These are phyloP conservation scores for Rhysida immarginata DNA, from an alignment of 1,140 invertebrate genomes.

Conservation along the genomic window DNA sequence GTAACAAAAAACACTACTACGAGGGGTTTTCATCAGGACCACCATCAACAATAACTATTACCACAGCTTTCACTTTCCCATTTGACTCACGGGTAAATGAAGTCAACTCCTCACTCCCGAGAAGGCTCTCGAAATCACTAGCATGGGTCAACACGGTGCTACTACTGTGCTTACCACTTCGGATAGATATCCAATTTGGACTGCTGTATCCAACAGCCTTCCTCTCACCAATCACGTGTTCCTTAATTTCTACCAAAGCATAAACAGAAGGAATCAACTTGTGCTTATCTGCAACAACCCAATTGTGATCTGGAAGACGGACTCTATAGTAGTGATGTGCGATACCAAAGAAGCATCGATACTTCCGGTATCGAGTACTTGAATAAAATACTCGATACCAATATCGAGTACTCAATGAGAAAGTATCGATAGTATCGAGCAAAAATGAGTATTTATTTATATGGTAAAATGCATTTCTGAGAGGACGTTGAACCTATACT, in stretches of 20 bases:
- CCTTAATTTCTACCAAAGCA: constrained; percentile 20
- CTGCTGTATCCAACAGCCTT: constrained; percentile 25
- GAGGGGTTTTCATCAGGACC: constrained; percentile 31
- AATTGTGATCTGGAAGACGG: no score
- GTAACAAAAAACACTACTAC: no score
- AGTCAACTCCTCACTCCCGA: neutral
- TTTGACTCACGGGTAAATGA: neutral
- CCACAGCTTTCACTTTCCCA: constrained; percentile 25
- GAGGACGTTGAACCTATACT: no score
- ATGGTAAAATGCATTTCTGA: no score
- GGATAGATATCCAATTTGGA: constrained; percentile 29
- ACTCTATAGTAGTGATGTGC: no score
- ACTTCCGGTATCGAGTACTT: no score
- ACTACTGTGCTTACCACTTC: constrained; percentile 23
- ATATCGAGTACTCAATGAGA: no score
- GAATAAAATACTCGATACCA: no score
- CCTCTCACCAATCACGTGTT: constrained; percentile 19
- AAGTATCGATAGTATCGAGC: no score
- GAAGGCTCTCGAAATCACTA: constrained; percentile 20
- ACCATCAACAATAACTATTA: constrained; percentile 27
- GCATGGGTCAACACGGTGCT: constrained; percentile 23
- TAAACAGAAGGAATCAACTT: constrained; percentile 27
- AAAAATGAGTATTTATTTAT: no score
- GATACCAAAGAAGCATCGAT: no score
- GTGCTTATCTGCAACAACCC: no score